Evolutionary conservation across 2,113 vertebrate species (phyloP).

Genomic region (Narcine bancroftii): DNA sequence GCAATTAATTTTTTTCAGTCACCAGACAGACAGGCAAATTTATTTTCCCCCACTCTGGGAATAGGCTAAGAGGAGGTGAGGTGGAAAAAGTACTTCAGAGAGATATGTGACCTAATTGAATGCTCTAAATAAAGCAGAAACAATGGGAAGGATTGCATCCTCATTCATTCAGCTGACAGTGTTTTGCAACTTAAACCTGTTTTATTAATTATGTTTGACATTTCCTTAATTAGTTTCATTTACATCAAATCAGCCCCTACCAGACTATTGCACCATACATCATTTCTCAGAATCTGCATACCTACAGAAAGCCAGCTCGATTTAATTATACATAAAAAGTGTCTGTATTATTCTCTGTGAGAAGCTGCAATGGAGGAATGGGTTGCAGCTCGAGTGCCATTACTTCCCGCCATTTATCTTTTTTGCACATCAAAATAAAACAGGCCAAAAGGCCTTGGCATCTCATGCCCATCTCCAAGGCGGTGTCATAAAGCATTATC

Average conservation of each 20-base stretch:
- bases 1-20: constrained; percentile 93
- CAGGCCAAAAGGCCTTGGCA: constrained; percentile 23
- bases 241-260: constrained; percentile 76
- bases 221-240: constrained; percentile 73
- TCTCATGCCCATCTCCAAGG: constrained; percentile 22
- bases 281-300: constrained; percentile 63
- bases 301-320: constrained; percentile 54
- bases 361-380: constrained; percentile 10
- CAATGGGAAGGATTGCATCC: constrained; percentile 56
- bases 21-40: constrained; percentile 77
- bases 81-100: constrained; percentile 50
- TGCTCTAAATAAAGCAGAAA: constrained; percentile 51
- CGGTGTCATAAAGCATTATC: constrained; percentile 37
- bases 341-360: constrained; percentile 37
- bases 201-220: constrained; percentile 73
- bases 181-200: constrained; percentile 69
- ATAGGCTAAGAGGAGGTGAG: constrained; percentile 60
- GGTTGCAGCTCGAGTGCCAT: constrained; percentile 19
- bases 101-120: constrained; percentile 73
- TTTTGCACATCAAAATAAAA: not conserved
- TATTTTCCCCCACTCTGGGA: constrained; percentile 75
- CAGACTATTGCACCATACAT: constrained; percentile 78
- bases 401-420: constrained; percentile 36
- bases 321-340: constrained; percentile 48
- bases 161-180: constrained; percentile 70